A percentile compares a stretch with the other conserved stretches of the same genome.
These are phyloP conservation scores for Margarornis squamiger DNA, from an alignment of 2,797 vertebrate species.

Conservation along the genomic window DNA sequence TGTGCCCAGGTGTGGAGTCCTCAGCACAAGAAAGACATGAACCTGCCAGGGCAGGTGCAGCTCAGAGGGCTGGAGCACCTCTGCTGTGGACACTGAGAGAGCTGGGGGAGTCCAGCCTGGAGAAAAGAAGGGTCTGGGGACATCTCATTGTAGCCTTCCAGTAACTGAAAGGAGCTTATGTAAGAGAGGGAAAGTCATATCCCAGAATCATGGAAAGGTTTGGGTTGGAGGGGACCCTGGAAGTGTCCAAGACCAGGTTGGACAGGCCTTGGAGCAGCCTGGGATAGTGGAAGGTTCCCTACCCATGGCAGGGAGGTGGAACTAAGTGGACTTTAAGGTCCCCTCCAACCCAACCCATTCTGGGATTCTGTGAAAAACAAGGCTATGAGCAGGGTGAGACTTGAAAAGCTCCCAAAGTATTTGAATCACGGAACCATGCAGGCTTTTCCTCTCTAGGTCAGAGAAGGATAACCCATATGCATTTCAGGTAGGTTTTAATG, in stretches of 20 bases:
- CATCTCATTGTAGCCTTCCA: not conserved
- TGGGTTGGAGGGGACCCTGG: not conserved
- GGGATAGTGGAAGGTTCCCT: not conserved
- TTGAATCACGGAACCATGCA: not conserved
- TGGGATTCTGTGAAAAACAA: not conserved
- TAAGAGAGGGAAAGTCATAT: not conserved
- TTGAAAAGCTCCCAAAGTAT: not conserved
- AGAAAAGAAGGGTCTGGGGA: not conserved
- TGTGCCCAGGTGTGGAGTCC: not conserved
- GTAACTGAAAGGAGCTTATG: not conserved
- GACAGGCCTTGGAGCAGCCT: too few relatives aligned
- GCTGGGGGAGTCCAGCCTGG: not conserved
- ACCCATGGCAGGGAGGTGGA: too few relatives aligned
- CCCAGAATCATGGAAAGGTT: not conserved
- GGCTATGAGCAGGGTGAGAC: not conserved
- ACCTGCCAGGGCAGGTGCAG: not conserved
- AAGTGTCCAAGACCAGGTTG: not conserved
- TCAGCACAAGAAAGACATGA: not conserved
- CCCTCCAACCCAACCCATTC: not conserved
- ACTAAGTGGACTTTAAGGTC: not conserved
- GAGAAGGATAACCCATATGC: not conserved
- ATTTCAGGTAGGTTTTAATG: not conserved
- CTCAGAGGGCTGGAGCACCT: not conserved
- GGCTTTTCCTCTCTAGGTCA: not conserved
- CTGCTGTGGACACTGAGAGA: not conserved